phyloP scores from a whole-genome alignment of 2,113 vertebrate genomes.

The Albula glossodonta region DNA sequence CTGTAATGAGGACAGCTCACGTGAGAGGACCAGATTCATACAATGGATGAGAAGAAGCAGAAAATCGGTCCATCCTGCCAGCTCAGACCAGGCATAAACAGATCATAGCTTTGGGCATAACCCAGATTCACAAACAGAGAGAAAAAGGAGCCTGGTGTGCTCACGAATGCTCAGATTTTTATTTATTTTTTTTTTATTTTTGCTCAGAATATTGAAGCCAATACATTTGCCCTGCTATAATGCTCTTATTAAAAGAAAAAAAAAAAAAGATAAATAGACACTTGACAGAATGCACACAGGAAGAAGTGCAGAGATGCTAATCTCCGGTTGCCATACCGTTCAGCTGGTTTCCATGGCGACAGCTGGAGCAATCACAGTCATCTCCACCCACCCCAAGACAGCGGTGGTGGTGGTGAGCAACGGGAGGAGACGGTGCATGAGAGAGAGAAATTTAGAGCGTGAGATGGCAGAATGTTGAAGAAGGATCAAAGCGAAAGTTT shows the following conservation, averaged over 20 bases:
- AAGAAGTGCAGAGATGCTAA: background rate
- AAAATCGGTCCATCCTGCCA: too few relatives aligned
- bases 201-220: background rate
- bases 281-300: background rate
- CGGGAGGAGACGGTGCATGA: background rate
- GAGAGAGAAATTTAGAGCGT: background rate
- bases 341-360: constrained; percentile 40
- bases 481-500: background rate
- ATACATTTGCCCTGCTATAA: background rate
- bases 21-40: too few relatives aligned
- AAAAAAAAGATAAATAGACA: background rate
- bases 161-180: too few relatives aligned
- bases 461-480: background rate
- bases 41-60: too few relatives aligned
- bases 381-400: background rate
- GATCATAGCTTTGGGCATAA: too few relatives aligned
- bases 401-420: background rate
- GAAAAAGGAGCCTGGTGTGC: too few relatives aligned
- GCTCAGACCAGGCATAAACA: too few relatives aligned
- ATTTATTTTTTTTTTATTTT: too few relatives aligned
- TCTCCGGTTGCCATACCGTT: background rate
- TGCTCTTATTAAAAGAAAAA: background rate
- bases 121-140: too few relatives aligned
- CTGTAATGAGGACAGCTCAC: too few relatives aligned
- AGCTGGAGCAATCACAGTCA: constrained; percentile 6